Conservation (phyloP, 2,797 vertebrate species). For the Thaleichthys pacificus region DNA sequence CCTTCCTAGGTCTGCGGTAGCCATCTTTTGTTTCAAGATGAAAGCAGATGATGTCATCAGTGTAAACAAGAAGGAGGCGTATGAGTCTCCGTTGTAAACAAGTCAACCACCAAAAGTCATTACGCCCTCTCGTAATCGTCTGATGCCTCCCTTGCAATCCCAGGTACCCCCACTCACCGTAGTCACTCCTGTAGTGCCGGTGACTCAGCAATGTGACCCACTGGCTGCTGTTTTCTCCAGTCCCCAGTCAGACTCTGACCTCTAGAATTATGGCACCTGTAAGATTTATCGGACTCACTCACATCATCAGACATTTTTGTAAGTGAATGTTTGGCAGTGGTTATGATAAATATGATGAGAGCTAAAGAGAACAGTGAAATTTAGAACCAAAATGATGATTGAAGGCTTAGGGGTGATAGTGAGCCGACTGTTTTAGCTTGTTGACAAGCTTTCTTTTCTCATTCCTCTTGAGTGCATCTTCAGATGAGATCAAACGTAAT, state of each 20-base stretch:
- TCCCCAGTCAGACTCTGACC: background rate
- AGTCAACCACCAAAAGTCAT: constrained; percentile 13
- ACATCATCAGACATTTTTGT: no score
- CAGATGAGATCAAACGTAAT: background rate
- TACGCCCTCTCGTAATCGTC: constrained; percentile 8
- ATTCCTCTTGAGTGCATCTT: background rate
- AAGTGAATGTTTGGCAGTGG: no score
- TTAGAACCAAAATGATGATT: no score
- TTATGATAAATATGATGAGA: no score
- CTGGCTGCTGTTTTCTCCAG: no score
- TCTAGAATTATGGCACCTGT: background rate
- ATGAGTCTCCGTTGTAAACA: constrained; percentile 8
- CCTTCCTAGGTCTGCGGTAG: constrained; percentile 6
- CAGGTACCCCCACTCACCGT: constrained; percentile 2
- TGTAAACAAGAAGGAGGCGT: constrained; percentile 15
- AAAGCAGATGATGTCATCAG: constrained; percentile 18
- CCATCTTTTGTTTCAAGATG: constrained; percentile 22
- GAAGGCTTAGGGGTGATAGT: background rate
- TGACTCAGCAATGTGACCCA: background rate
- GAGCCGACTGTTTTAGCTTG: background rate
- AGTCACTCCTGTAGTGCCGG: background rate
- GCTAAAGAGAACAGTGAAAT: no score
- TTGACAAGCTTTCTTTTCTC: background rate
- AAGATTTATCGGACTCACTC: background rate
- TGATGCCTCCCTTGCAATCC: background rate